These are phyloP conservation scores for Asteroscopus sphinx DNA, from an alignment of 2,888 invertebrate species.

Conservation along the genomic window DNA sequence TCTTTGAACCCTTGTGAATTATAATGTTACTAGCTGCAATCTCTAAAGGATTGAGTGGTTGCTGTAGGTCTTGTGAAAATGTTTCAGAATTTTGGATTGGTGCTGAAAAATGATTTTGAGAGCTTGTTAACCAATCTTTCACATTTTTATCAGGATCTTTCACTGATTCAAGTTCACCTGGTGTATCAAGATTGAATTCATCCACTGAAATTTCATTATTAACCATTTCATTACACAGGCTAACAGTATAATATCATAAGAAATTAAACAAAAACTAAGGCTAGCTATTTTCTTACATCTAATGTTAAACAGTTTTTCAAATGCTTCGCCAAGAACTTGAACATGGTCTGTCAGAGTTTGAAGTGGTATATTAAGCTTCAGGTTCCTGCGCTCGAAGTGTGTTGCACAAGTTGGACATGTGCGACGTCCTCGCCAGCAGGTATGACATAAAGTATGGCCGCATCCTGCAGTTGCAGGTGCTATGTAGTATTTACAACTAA, in stretches of 20 bases:
- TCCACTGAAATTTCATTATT: constrained; percentile 70
- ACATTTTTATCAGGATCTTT: constrained; percentile 78
- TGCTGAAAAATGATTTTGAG: constrained; percentile 83
- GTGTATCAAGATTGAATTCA: constrained; percentile 67
- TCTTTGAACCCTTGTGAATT: constrained; percentile 69
- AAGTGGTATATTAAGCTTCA: constrained; percentile 72
- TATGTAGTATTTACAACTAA: constrained; percentile 78
- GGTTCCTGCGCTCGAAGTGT: constrained; percentile 64
- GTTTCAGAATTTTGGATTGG: constrained; percentile 67
- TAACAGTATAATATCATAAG: not conserved
- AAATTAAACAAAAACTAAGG: not conserved
- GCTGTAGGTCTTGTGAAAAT: constrained; percentile 65
- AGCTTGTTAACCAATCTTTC: constrained; percentile 79
- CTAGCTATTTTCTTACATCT: constrained; percentile 76
- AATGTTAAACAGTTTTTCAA: constrained; percentile 75
- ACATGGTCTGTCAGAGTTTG: constrained; percentile 72
- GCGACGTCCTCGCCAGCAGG: constrained; percentile 75
- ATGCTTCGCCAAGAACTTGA: constrained; percentile 66
- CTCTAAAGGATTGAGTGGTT: constrained; percentile 58
- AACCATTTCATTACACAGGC: too few relatives aligned
- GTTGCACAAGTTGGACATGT: constrained; percentile 72
- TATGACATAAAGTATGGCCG: constrained; percentile 80
- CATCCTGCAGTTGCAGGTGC: constrained; percentile 77
- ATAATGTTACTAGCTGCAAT: constrained; percentile 72
- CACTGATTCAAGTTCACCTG: constrained; percentile 59